phyloP scores from a whole-genome alignment of 2,113 vertebrate genomes.

The Gulo gulo region DNA sequence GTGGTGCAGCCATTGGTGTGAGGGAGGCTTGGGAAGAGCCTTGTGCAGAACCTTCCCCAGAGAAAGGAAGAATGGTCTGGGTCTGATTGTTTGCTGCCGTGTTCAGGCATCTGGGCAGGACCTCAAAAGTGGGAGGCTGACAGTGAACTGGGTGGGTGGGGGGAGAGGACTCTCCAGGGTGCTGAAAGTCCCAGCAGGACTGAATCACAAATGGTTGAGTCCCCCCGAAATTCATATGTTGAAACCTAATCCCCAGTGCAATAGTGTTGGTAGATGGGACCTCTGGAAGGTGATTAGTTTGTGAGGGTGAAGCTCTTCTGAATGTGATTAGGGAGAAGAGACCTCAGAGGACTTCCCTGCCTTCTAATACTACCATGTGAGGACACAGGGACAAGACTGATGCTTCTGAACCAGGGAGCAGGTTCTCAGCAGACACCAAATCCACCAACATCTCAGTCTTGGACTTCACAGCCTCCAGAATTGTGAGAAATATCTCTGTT shows the following conservation, averaged over 20 bases:
- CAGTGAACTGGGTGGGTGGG: too few relatives aligned
- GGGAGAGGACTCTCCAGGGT: neutral
- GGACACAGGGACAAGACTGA: neutral
- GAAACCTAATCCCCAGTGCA: neutral
- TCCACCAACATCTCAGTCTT: neutral
- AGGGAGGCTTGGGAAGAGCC: neutral
- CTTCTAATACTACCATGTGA: neutral
- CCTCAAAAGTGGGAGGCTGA: neutral
- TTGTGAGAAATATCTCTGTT: neutral
- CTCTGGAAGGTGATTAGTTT: neutral
- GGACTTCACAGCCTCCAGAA: neutral
- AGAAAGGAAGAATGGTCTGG: neutral
- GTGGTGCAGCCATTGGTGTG: accelerated
- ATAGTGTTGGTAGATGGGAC: neutral
- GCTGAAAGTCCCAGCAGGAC: neutral
- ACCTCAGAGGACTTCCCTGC: neutral
- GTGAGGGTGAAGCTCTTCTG: neutral
- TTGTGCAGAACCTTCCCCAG: neutral
- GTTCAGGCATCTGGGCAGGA: neutral
- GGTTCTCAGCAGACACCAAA: neutral
- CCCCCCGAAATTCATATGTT: too few relatives aligned
- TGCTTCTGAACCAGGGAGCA: neutral
- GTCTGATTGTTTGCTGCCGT: accelerated
- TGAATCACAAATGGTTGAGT: neutral
- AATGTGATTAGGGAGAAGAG: neutral